Percentiles rank a stretch among this genome's conserved stretches.
phyloP scores from a whole-genome alignment of 2,113 vertebrate species.

The Boleophthalmus pectinirostris region DNA sequence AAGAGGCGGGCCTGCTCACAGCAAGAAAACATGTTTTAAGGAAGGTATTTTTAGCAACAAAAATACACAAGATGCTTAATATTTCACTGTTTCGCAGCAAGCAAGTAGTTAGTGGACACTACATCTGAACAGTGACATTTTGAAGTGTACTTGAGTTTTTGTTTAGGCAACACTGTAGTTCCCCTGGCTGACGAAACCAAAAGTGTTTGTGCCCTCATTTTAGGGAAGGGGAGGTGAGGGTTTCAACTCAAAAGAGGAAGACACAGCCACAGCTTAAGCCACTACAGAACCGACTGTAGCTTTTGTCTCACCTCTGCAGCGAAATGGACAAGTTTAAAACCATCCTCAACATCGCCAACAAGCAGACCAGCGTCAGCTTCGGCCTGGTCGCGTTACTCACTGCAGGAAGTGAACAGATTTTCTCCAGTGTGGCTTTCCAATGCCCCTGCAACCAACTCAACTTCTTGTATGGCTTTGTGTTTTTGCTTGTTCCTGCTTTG shows the following conservation, averaged over 20 bases:
- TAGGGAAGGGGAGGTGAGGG: not conserved
- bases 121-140: too few species aligned
- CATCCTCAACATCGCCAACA: slow-evolving; percentile 48
- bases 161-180: not conserved
- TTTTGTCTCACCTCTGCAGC: not conserved
- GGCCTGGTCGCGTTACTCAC: slow-evolving; percentile 76
- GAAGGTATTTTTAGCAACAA: too few species aligned
- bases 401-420: slow-evolving; percentile 71
- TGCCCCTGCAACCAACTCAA: slow-evolving; percentile 82
- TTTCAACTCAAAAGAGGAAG: not conserved
- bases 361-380: slow-evolving; percentile 62
- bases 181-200: not conserved
- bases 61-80: too few species aligned
- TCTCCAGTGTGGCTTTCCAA: slow-evolving; percentile 73
- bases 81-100: too few species aligned
- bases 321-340: slow-evolving; percentile 72
- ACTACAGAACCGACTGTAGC: too few species aligned
- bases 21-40: too few species aligned
- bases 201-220: not conserved
- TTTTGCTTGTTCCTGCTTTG: slow-evolving; percentile 80
- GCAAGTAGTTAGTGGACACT: too few species aligned
- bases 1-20: too few species aligned
- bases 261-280: too few species aligned
- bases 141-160: too few species aligned
- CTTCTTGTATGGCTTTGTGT: slow-evolving; percentile 72